Evolutionary conservation across 2,113 vertebrate genomes (phyloP), one percentile per base, ranked within the genome.

Genomic region (Cheilinus undulatus): DNA sequence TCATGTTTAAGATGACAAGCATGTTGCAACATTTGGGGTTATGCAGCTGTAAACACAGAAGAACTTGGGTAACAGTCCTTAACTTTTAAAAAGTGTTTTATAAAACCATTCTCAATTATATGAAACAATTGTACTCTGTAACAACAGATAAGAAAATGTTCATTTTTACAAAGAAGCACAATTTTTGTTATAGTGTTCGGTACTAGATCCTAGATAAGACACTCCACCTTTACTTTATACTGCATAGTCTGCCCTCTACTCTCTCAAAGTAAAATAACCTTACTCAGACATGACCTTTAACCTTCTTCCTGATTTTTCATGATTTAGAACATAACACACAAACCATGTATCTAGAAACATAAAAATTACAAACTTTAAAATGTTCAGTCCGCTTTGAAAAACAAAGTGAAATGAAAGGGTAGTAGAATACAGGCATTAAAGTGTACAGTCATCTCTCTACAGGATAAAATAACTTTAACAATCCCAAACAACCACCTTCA

Each of bases 401-500:
- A 63, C 75, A 32, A 60, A 73, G n/a, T 69, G 53, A 77, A 66
- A 82, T 48, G 10, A 58, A 27, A 50, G 32, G 4, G 7, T 34
- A 38, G 30, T 23, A 51, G 49, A 73, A 67, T 42, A 61, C 53
- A 43, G 28, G 82, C 27, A 9, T 76, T 38, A 73, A 65, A 67
- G 62, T 69, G 51, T 73, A 82, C 57, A 60, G 75, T 83, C 54
- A n/a, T 73, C 67, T 76, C 57, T 40, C 74, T 68, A 49, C 45
- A 67, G 52, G 58, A 75, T 58, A 52, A 79, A 86, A 84, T 23
- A 57, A 83, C 76, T 49, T 72, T 46, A 61, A 26, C 78, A 82
- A 73, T 50, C 64, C 78, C 26, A 32, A 69, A 61, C 73, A 69
- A 61, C 73, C 82, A 67, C 78, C 84, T 87, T 56, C 59, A 76